Conservation (phyloP, 2,888 invertebrate species). For the Megamerina dolium region DNA sequence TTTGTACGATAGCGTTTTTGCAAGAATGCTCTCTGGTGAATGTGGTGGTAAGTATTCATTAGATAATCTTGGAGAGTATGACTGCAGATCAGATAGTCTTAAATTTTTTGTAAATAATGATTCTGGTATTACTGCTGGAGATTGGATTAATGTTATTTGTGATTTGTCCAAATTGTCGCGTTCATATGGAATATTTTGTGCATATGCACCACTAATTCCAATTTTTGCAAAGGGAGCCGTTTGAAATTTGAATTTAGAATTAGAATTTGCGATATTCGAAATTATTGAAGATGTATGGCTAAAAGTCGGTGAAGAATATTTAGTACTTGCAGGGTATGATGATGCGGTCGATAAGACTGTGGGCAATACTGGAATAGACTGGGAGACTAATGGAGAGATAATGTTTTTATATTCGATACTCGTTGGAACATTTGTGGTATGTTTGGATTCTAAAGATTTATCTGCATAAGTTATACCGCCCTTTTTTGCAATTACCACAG, state of each 20-base stretch:
- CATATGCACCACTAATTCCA: slow-evolving; percentile 25
- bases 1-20: no score
- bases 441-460: slow-evolving; percentile 46
- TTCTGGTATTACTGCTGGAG: no score
- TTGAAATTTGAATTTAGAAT: no score
- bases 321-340: no score
- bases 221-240: slow-evolving; percentile 21
- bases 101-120: no score
- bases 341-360: slow-evolving; percentile 8
- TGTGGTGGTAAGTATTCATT: no score
- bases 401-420: slow-evolving; percentile 55
- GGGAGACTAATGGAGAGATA: slow-evolving; percentile 49
- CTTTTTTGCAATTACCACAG: slow-evolving; percentile 42
- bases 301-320: slow-evolving; percentile 14
- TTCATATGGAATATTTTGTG: no score
- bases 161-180: no score
- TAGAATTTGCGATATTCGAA: slow-evolving; percentile 30
- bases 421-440: slow-evolving; percentile 48
- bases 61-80: no score
- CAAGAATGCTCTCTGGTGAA: no score
- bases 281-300: slow-evolving; percentile 7
- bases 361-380: slow-evolving; percentile 13
- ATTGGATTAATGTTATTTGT: no score
- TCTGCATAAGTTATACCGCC: slow-evolving; percentile 41
- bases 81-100: no score